phyloP scores from a whole-genome alignment of 2,797 vertebrate genomes.

The Carcharodon carcharias region DNA sequence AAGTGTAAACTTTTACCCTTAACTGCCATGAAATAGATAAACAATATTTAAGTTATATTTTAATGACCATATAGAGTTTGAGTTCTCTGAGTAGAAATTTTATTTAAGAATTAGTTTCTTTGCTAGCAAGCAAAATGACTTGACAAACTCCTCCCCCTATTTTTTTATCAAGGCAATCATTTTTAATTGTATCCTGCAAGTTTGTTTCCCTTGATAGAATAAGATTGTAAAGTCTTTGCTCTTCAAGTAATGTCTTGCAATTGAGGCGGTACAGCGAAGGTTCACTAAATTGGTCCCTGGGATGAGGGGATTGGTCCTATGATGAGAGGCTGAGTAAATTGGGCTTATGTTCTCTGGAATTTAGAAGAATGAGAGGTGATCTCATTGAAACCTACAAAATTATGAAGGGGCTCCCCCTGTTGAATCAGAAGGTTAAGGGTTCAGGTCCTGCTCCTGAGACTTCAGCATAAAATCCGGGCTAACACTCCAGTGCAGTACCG shows the following conservation, averaged over 20 bases:
- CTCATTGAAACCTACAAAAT: no score
- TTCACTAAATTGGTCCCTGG: no score
- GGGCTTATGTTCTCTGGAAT: no score
- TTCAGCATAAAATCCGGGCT: no score
- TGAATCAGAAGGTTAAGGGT: no score
- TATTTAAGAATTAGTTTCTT: not conserved
- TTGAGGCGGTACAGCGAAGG: no score
- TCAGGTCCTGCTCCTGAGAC: no score
- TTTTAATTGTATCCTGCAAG: not conserved
- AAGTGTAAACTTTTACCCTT: not conserved
- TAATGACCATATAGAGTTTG: not conserved
- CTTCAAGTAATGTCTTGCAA: not conserved
- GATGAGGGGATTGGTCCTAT: no score
- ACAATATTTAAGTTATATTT: not conserved
- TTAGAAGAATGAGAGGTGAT: no score
- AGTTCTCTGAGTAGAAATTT: not conserved
- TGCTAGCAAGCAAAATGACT: not conserved
- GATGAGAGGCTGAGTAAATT: no score
- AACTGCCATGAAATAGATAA: not conserved
- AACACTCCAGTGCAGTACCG: no score
- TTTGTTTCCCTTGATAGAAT: not conserved
- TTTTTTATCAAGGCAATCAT: not conserved
- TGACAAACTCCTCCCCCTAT: not conserved
- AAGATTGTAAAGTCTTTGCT: not conserved
- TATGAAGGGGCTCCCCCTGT: no score